phyloP scores from a whole-genome alignment of 1,140 invertebrate species.

The Heliconius melpomene region DNA sequence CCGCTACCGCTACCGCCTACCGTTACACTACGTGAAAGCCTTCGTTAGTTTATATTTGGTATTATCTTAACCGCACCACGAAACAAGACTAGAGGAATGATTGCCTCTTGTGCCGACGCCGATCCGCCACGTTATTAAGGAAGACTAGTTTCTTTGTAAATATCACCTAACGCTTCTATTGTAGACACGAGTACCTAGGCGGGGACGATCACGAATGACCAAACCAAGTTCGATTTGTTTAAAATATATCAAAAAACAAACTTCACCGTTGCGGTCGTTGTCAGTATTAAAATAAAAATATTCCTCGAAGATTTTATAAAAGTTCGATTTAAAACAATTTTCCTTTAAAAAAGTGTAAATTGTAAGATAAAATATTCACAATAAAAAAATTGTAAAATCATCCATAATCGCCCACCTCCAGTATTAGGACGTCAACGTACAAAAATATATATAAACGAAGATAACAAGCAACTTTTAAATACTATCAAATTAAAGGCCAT shows the following conservation, averaged over 20 bases:
- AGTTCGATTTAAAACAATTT: slow-evolving; percentile 3
- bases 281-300: not conserved
- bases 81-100: slow-evolving; percentile 80
- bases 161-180: slow-evolving; percentile 76
- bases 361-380: not conserved
- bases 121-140: slow-evolving; percentile 67
- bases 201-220: not conserved
- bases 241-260: not conserved
- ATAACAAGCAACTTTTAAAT: slow-evolving; percentile 73
- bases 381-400: slow-evolving; percentile 3
- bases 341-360: not conserved
- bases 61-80: slow-evolving; percentile 79
- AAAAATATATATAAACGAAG: slow-evolving; percentile 79
- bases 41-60: slow-evolving; percentile 80
- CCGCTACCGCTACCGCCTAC: slow-evolving; percentile 47
- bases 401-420: slow-evolving; percentile 2
- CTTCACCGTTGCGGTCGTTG: not conserved
- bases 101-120: slow-evolving; percentile 72
- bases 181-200: slow-evolving; percentile 34
- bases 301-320: not conserved
- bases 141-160: slow-evolving; percentile 79
- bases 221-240: not conserved
- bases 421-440: slow-evolving; percentile 60
- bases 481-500: slow-evolving; percentile 77
- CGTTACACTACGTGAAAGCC: slow-evolving; percentile 71